Percentiles rank a stretch among this genome's conserved stretches.
Conservation (phyloP, 2,113 vertebrate species). For the Catharus bicknelli region DNA sequence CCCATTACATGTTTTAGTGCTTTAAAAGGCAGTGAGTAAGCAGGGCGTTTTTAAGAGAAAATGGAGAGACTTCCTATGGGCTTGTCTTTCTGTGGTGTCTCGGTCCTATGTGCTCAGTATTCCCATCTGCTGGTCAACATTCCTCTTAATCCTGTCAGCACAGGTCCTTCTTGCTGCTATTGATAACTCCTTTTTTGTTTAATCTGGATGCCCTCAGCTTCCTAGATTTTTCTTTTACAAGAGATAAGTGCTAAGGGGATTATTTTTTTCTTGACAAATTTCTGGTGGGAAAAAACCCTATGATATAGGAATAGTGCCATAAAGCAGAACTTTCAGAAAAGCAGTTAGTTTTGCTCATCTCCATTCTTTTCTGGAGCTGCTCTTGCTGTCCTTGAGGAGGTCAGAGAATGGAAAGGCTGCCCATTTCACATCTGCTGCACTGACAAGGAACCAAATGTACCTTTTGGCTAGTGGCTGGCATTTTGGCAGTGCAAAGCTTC, state of each 20-base stretch:
- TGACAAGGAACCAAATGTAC: conserved; percentile 70
- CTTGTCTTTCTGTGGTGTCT: not conserved
- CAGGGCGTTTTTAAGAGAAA: not conserved
- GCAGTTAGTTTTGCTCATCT: not conserved
- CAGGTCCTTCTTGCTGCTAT: not conserved
- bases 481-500: conserved; percentile 34
- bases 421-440: conserved; percentile 67
- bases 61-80: not conserved
- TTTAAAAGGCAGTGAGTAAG: not conserved
- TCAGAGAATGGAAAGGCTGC: conserved; percentile 44
- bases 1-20: rapidly evolving
- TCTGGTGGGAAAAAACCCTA: not conserved
- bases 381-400: conserved; percentile 65
- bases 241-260: not conserved
- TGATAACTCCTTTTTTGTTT: not conserved
- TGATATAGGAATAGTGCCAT: not conserved
- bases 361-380: not conserved
- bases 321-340: not conserved
- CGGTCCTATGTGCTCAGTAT: rapidly evolving
- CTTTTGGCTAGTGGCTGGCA: conserved; percentile 50
- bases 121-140: not conserved
- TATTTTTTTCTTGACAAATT: not conserved
- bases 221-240: not conserved
- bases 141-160: not conserved
- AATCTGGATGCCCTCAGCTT: not conserved